Evolutionary conservation across 2,888 invertebrate genomes (phyloP).

Genomic region (Drosophila mercatorum): DNA sequence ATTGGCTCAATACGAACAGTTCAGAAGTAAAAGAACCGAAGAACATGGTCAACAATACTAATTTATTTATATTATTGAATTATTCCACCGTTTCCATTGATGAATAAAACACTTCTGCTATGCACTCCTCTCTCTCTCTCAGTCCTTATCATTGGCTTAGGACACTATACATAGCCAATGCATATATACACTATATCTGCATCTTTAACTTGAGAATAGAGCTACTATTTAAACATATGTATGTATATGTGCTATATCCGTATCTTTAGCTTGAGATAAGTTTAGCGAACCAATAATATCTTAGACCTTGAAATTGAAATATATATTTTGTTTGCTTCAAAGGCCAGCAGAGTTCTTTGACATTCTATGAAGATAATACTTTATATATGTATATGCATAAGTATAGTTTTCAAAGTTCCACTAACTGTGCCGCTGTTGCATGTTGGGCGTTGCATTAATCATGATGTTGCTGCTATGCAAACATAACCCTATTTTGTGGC

Average conservation of each 20-base stretch:
- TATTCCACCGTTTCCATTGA: not conserved
- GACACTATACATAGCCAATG: not conserved
- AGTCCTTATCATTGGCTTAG: too few species aligned
- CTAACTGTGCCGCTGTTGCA: not conserved
- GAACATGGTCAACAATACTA: not conserved
- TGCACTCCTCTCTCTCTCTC: too few species aligned
- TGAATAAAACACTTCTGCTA: too few species aligned
- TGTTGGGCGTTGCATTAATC: slow-evolving; percentile 2
- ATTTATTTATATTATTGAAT: not conserved
- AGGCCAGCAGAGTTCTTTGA: slow-evolving; percentile 19
- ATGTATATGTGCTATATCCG: not conserved
- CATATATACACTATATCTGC: too few species aligned
- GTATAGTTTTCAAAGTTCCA: not conserved
- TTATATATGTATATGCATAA: too few species aligned
- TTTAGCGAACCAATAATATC: slow-evolving; percentile 2
- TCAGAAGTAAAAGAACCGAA: slow-evolving; percentile 4
- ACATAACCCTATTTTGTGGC: slow-evolving; percentile 22
- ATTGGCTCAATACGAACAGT: slow-evolving; percentile 13
- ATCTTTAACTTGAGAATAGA: too few species aligned
- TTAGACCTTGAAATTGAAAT: slow-evolving; percentile 15
- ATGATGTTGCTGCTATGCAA: slow-evolving; percentile 12
- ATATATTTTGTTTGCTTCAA: slow-evolving; percentile 4
- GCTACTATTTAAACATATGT: too few species aligned
- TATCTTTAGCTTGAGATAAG: not conserved
- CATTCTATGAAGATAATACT: slow-evolving; percentile 10